These are phyloP conservation scores for human DNA, from an alignment of 2,113 vertebrate genomes.

Conservation along the genomic window GRCh38 chr2:193177001-193177500, in stretches of 20 bases:
- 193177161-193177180: not conserved
- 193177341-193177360: not conserved
- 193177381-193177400: not conserved
- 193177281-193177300: not conserved
- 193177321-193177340: not conserved
- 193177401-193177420: not conserved
- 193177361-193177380: not conserved
- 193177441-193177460: not conserved
- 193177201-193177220: not conserved
- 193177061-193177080: not conserved
- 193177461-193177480: not conserved
- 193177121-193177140: not conserved
- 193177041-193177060: not conserved
- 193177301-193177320: not conserved
- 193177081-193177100: not conserved
- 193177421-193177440: not conserved
- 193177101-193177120: not conserved
- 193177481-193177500: not conserved
- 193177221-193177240: not conserved
- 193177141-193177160: not conserved
- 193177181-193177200: not conserved
- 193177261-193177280: not conserved
- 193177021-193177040: not conserved
- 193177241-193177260: conserved; percentile 22
- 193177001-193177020: not conserved